Evolutionary conservation across 2,888 invertebrate species (phyloP), one percentile per base, ranked within the genome.

Genomic region (Prosopocoilus inquinatus): DNA sequence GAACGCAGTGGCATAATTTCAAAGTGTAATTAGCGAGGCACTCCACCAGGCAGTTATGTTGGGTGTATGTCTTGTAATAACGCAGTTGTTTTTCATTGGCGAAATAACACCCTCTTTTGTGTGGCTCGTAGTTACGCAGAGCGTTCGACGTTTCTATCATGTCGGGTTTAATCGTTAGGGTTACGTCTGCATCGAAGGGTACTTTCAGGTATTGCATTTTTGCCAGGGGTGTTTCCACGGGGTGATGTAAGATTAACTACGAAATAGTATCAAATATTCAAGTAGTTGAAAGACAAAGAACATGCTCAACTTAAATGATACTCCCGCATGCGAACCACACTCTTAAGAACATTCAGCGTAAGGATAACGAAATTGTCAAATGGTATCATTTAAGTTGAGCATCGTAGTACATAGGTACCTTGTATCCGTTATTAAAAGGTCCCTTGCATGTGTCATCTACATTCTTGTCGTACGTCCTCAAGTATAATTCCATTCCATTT

Each of bases 61-160:
- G 88, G 0, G 88, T 88, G 73, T 89, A 89, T 48, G 84, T 81
- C 72, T 84, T 83, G 69, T 83, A 89, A 70, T 81, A 89, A 38
- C 79, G 78, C 47, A 89, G 77, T 62, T 83, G 79, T 9, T 86
- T 80, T 68, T 89, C 89, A 48, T 75, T 76, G 55, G 85, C 84
- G 70, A 88, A 89, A 73, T 82, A 88, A 66, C 89, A 89, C 67
- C 85, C 85, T 7, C 88, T 82, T 48, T 85, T 82, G 33, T 80
- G 76, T 0, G 88, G 84, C 50, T 82, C 80, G 61, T 89, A 89
- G 50, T 82, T 80, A 63, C 78, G 79, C 3, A 89, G 74, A 15
- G 85, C 86, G 51, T 82, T 81, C 0, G 87, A 86, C 2, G 89
- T 89, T 2, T 87, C 87, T 79, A 89, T 88, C 81, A 89, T 88